phyloP scores from a whole-genome alignment of 2,797 vertebrate species.

The Hippoglossus hippoglossus region DNA sequence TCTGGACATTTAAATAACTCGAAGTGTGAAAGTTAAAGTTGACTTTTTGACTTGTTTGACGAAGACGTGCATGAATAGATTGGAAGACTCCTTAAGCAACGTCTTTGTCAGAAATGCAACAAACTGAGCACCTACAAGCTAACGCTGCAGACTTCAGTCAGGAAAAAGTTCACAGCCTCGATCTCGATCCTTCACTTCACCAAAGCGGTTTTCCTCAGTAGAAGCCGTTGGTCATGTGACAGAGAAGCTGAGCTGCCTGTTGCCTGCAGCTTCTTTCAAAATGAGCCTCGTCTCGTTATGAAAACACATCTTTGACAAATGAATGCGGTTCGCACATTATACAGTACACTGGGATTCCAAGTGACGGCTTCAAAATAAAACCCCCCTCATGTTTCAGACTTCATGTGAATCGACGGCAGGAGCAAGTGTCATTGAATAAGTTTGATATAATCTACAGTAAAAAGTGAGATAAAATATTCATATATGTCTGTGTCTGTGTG shows the following conservation, averaged over 20 bases:
- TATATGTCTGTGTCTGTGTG: too few relatives aligned
- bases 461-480: too few relatives aligned
- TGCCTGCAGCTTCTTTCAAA: conserved; percentile 14
- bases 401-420: background rate
- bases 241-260: background rate
- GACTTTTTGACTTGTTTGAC: background rate
- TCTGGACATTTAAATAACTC: too few relatives aligned
- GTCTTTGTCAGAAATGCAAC: too few relatives aligned
- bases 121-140: too few relatives aligned
- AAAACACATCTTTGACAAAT: conserved; percentile 17
- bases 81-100: too few relatives aligned
- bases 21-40: background rate
- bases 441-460: too few relatives aligned
- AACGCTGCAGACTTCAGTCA: too few relatives aligned
- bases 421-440: background rate
- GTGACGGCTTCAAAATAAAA: background rate
- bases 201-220: background rate
- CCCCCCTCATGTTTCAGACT: background rate
- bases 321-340: background rate
- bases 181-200: too few relatives aligned
- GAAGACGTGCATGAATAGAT: background rate
- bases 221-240: background rate
- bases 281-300: background rate
- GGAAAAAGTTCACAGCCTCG: too few relatives aligned
- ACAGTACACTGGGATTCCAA: background rate